Evolutionary conservation across 2,113 vertebrate species (phyloP), one percentile per base, ranked within the genome.

Genomic region (Acrocephalus arundinaceus): DNA sequence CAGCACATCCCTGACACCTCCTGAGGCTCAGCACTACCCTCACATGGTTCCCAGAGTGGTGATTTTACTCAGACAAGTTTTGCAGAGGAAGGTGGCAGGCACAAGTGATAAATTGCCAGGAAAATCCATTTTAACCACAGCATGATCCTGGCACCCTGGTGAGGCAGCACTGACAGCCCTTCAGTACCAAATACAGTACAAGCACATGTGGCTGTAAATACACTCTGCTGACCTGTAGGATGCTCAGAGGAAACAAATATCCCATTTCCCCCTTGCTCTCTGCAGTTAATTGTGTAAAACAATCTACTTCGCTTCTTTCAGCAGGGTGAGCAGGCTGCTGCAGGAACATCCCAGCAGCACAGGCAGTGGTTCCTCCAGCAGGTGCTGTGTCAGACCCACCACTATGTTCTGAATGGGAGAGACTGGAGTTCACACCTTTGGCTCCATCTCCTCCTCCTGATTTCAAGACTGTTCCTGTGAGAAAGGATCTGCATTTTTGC

Each of bases 11-110:
- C 62, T 0, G 1, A 19, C 46, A 11, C 66, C 28, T n/a, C 39
- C 70, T 8, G 37, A 54, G 41, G 22, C 41, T 8, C 3, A 8
- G n/a, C 43, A 25, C 67, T 6, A 7, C 19, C 21, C 10, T 15
- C 51, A 20, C 3, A 0, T 1, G 3, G 7, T 4, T 22, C 39
- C n/a, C 61, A 85, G 2, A 20, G 35, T 1, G 5, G 9, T 27
- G 25, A 28, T 85, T 57, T 15, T 4, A 30, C 52, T 58, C 61
- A 15, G 18, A 23, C 3, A 11, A 2, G 17, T 23, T 67, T 31
- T 62, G 39, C 66, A 63, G 30, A 62, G 28, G 18, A 66, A 54
- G 24, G 28, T 2, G 30, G 39, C 17, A 43, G 57, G 41, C 51
- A 82, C 22, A 43, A 48, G 23, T 0, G 4, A 37, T 22, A 57